A percentile compares a stretch with the other conserved stretches of the same genome.
These are phyloP conservation scores for Anolis carolinensis DNA, from an alignment of 2,113 vertebrate species.

Conservation along the genomic window DNA sequence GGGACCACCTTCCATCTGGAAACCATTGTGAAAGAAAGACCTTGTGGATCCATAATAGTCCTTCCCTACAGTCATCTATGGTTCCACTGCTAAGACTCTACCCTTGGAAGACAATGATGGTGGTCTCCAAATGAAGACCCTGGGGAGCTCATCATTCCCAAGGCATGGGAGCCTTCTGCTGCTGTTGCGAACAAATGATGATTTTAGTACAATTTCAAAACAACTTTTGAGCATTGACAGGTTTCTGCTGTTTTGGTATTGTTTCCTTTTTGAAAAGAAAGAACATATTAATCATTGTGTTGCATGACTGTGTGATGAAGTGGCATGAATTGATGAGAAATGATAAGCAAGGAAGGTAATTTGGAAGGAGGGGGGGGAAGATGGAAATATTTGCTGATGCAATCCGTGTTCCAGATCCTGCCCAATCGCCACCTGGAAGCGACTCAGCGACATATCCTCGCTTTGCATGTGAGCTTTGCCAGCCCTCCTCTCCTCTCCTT, in stretches of 20 bases:
- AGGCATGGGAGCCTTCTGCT: neutral
- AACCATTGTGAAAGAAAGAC: no score
- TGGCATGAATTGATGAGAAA: neutral
- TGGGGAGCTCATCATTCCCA: no score
- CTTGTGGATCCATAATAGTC: no score
- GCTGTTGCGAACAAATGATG: neutral
- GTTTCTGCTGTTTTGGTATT: accelerated
- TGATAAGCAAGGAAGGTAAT: neutral
- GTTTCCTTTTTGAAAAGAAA: neutral
- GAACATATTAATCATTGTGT: neutral
- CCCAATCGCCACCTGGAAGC: neutral
- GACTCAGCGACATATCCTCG: neutral
- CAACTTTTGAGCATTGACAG: neutral
- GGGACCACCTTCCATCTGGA: no score
- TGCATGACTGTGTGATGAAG: neutral
- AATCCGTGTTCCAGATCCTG: neutral
- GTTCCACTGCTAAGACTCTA: no score
- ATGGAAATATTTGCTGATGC: neutral
- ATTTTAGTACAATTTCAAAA: neutral
- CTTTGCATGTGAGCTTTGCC: neutral
- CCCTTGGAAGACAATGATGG: no score
- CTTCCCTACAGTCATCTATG: no score
- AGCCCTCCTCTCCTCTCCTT: accelerated
- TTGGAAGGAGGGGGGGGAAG: accelerated
- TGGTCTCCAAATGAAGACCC: no score